A percentile compares a stretch with the other conserved stretches of the same genome.
Evolutionary conservation across 2,888 invertebrate species (phyloP).

Genomic region (Epinotia ramella): DNA sequence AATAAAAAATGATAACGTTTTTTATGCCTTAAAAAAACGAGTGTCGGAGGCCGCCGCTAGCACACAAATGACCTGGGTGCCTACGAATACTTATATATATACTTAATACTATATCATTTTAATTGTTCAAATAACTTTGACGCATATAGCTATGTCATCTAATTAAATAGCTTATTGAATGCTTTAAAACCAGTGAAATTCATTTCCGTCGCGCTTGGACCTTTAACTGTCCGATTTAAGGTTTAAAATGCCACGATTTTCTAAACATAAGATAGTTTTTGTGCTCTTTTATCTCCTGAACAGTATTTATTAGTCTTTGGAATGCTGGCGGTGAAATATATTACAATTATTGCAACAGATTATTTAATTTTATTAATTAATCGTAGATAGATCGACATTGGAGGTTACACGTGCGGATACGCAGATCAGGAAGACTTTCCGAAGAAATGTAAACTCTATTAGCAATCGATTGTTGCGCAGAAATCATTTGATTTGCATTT

Average conservation of each 20-base stretch:
- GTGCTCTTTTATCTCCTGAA: neutral
- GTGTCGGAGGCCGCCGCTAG: conserved; percentile 37
- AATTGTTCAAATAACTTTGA: conserved; percentile 27
- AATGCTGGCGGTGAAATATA: conserved; percentile 9
- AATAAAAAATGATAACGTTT: conserved; percentile 56
- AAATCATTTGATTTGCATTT: no score
- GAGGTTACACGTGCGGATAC: neutral
- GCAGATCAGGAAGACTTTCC: no score
- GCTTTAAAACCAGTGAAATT: conserved; percentile 17
- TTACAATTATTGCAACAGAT: conserved; percentile 22
- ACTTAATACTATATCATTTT: conserved; percentile 22
- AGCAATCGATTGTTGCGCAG: no score
- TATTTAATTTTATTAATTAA: conserved; percentile 8
- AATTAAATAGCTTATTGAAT: conserved; percentile 15
- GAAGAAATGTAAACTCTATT: no score
- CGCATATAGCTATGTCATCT: conserved; percentile 23
- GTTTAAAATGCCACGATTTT: neutral
- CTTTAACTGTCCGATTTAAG: neutral
- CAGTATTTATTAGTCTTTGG: neutral
- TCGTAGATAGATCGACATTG: neutral
- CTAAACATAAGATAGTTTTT: neutral
- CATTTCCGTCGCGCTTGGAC: no score
- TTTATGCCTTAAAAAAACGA: conserved; percentile 40
- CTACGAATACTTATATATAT: conserved; percentile 33
- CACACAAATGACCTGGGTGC: conserved; percentile 31